Evolutionary conservation across 2,888 invertebrate species (phyloP).

Genomic region (Tetrapedia diversipes): DNA sequence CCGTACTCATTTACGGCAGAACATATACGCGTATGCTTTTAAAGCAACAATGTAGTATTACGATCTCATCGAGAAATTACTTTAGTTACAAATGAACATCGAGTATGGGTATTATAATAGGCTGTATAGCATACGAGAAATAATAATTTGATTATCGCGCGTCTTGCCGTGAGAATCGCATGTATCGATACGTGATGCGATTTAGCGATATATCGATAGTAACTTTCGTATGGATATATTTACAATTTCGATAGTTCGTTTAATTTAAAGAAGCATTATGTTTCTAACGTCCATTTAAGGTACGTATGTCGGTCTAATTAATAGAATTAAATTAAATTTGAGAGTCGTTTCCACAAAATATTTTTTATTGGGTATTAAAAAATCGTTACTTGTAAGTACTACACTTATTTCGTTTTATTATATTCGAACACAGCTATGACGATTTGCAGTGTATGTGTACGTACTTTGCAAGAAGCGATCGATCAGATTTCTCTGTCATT

Average conservation of each 20-base stretch:
- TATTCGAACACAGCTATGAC: conserved; percentile 12
- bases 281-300: conserved; percentile 42
- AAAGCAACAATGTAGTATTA: conserved; percentile 74
- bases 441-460: conserved; percentile 8
- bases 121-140: conserved; percentile 48
- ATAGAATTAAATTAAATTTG: conserved; percentile 43
- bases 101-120: conserved; percentile 68
- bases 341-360: conserved; percentile 40
- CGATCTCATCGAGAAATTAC: conserved; percentile 77
- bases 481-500: conserved; percentile 34
- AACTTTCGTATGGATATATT: conserved; percentile 42
- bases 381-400: conserved; percentile 48
- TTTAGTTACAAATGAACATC: conserved; percentile 66
- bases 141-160: conserved; percentile 31
- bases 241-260: conserved; percentile 44
- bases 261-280: conserved; percentile 41
- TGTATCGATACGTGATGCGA: conserved; percentile 14
- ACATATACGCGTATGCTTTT: conserved; percentile 41
- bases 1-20: conserved; percentile 40
- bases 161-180: conserved; percentile 10
- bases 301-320: conserved; percentile 47
- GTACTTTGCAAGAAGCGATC: conserved; percentile 17
- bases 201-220: conserved; percentile 2
- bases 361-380: conserved; percentile 56
- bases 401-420: conserved; percentile 40